Evolutionary conservation across 2,113 vertebrate species (phyloP), one percentile per base, ranked within the genome.

Genomic region (Ondatra zibethicus): DNA sequence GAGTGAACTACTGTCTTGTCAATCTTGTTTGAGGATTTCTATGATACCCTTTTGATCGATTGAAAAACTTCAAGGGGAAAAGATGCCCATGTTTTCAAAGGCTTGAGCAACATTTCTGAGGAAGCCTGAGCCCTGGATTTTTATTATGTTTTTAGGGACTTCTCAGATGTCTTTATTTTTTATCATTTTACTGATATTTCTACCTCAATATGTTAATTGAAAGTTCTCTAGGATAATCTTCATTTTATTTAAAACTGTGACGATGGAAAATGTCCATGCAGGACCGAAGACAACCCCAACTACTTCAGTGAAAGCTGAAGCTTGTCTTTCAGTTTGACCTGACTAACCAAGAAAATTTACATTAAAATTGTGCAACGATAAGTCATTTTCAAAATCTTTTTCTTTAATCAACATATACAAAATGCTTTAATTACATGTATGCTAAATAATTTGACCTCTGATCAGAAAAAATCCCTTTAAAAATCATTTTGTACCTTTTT

Each of bases 321-420:
- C 58, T 80, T 72, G 89, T 80, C 9, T 81, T 88, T 68, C 23
- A 21, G 2, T 14, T 42, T 94, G 78, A 9, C 45, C 88, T 85
- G 27, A 11, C 14, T 42, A 96, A 8, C 4, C 42, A 96, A 85
- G 7, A 61, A 96, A 94, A 11, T 47, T 95, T 88, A 81, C 45
- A 92, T 36, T 76, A 31, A 91, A 95, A 88, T 96, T 81, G 52
- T 52, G 4, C 5, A 92, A 85, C 61, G 4, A 23, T 47, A 86
- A 95, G n/a, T 65, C 17, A 80, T 91, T 92, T 92, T 33, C 25
- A 70, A 88, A 72, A 92, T 82, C 23, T 11, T 93, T 96, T 95
- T 87, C 23, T 89, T 93, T 75, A 68, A 65, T 27, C 4, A 82
- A 52, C 21, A 55, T 42, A 13, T 25, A 7, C 9, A 82, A 45